Base-by-base conservation (phyloP, 2,888 invertebrate species). In the Andrena marginata region DNA sequence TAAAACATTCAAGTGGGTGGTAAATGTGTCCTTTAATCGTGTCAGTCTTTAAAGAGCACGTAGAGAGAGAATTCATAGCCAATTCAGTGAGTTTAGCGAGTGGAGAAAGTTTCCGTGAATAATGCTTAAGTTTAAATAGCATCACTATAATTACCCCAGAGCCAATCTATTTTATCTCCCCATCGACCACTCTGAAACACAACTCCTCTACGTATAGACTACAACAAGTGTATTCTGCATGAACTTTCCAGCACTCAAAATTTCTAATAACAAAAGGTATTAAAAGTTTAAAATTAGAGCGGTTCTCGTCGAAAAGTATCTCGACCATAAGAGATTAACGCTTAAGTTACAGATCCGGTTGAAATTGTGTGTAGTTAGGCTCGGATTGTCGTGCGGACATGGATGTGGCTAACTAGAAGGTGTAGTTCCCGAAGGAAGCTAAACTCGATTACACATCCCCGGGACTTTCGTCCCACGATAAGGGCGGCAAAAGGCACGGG, bases 401-500 rank as follows among this genome's bases (percentile, higher is more conserved):
- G 62, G 20, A 70, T 51, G 77, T 65, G 64, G 51, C 26, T 48
- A 77, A 78, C 71, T 64, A 8, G 68, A 20, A 56, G 49, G 49
- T 8, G 59, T 63, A 75, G 76, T 82, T 80, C 29, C 35, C 23
- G 54, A 80, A 80, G 79, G 77, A 81, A 87, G 87, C 77, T 87
- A 85, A 70, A 85, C 77, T 80, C 82, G 74, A 87, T 87, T 86
- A 85, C 64, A 63, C 42, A 75, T 42, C 48, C 62, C 62, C 56
- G 16, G 63, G 62, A 67, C 79, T 82, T 79, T 65, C 74, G 63
- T 23, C 6, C 96, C 1, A 51, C 26, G 33, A 10, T 65, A 75
- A 82, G 94, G 0, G 96, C 95, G n/a, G 94, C 95, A 2, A 94
- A 94, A 49, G 64, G 65, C 42, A 68, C 63, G 56, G 54, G 29